These are phyloP conservation scores for Notamacropus eugenii DNA, from an alignment of 2,797 vertebrate species.

Conservation along the genomic window DNA sequence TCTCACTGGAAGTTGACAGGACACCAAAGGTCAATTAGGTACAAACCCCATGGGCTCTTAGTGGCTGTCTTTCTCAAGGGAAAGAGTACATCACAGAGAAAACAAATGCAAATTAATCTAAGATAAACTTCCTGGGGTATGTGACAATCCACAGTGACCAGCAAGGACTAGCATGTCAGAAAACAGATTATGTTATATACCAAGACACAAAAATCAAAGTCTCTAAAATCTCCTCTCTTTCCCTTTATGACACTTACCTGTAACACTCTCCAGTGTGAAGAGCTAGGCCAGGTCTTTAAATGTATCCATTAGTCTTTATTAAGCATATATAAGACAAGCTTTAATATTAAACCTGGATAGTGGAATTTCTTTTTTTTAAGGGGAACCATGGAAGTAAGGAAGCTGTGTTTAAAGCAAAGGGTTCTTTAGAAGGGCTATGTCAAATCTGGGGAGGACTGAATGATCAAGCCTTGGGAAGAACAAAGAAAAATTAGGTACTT, in stretches of 20 bases:
- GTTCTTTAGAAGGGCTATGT: neutral
- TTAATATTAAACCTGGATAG: neutral
- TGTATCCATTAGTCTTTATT: neutral
- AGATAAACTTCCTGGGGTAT: neutral
- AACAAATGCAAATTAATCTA: neutral
- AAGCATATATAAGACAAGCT: neutral
- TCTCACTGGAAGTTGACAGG: neutral
- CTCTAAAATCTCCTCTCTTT: slow-evolving; percentile 9
- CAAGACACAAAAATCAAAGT: slow-evolving; percentile 18
- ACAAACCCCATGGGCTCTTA: neutral
- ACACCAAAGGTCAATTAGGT: slow-evolving; percentile 16
- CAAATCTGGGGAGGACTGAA: neutral
- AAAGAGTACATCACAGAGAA: neutral
- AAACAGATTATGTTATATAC: neutral
- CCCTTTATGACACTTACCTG: slow-evolving; percentile 1
- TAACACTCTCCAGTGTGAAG: neutral
- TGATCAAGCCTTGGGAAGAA: neutral
- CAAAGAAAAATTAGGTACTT: neutral
- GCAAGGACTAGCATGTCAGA: neutral
- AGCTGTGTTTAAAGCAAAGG: slow-evolving; percentile 4
- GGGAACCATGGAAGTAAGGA: neutral
- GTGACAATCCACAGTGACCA: neutral
- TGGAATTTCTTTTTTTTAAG: neutral
- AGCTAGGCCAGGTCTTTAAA: neutral
- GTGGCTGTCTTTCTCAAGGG: neutral